Evolutionary conservation across 2,888 invertebrate species (phyloP), one percentile per base, ranked within the genome.

Genomic region (Isoperla grammatica): DNA sequence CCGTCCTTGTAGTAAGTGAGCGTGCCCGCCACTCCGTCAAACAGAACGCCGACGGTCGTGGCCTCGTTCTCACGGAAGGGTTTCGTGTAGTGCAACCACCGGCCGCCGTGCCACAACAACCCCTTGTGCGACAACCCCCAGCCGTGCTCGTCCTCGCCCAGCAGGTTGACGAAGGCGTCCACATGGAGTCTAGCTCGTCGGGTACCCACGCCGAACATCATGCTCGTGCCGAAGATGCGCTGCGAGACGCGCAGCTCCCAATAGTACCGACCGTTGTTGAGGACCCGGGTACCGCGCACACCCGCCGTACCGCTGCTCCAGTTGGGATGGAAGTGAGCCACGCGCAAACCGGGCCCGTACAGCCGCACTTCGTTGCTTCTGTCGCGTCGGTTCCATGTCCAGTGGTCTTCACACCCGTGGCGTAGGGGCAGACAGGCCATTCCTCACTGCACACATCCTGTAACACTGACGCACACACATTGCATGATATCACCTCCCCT

Each of bases 91-190:
- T 80, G 75, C 37, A 79, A 74, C 70, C 82, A 81, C 57, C 79
- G 74, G 13, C 86, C 86, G 19, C 78, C 78, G 69, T 87, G 87
- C 85, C 85, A 87, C 1, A 86, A 69, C 6, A 82, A 68, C 4
- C 88, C 88, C 71, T 86, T 87, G 69, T 88, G 87, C 0, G 86
- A 86, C 17, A 88, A 71, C 0, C 86, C 87, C 87, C 87, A 88
- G 53, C 86, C 82, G 62, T 81, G 75, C 49, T 79, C 78, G 69
- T 87, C 84, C 71, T 85, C 84, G n/a, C 88, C 88, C 23, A 88
- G 72, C 67, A 88, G 75, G 71, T 87, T 86, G 23, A 82, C 80
- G 71, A 87, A 88, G 12, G 82, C 78, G 69, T 84, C 82, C 1
- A 81, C 83, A 70, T 87, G 85, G 1, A 87, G 74, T 4, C 83